Evolutionary conservation across 53 echinoderm and acorn worm genomes (phyloP), one percentile per base, ranked within the genome.

Genomic region (Patiria pectinifera): DNA sequence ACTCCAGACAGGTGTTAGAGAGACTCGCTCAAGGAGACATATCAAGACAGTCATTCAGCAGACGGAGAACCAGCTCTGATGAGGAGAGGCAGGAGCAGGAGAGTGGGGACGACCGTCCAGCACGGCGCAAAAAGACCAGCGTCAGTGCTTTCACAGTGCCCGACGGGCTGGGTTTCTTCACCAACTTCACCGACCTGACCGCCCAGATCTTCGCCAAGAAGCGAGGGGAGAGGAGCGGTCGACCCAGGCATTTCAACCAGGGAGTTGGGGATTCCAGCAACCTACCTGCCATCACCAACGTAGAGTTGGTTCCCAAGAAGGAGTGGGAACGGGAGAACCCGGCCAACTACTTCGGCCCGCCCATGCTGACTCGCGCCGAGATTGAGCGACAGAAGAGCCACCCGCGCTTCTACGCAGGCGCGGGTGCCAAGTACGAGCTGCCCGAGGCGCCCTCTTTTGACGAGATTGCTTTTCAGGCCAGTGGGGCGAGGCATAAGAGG

Each of bases 391-490:
- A 96, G 90, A 63, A 66, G 76, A 95, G 93, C 59, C 96, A 96
- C 76, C 97, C 97, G 49, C 84, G 97, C 63, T 97, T 97, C 91
- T 97, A 97, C 58, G 97, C 97, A 11, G 97, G 97, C n/a, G 88
- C 91, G 15, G 63, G 87, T 11, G 76, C 91, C 18, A 94, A 93
- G 45, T 85, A 90, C 69, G 80, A 90, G 48, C 90, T 90, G 0
- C 90, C 90, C 13, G 80, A 90, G 24, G 81, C 90, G 82, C 90
- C 90, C 6, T 80, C 90, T 12, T 23, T 90, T 2, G 90, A 90
- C 81, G 90, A 90, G 90, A 81, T 90, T 14, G 70, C 62, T 21
- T 7, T 46, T 21, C 61, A 90, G 82, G 90, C 69, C 6, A 69
- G 45, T 19, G 90, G 90, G 62, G 80, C 90, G 16, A 80, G 80